Evolutionary conservation across 2,797 vertebrate genomes (phyloP), one percentile per base, ranked within the genome.

Genomic region (Galago senegalensis): DNA sequence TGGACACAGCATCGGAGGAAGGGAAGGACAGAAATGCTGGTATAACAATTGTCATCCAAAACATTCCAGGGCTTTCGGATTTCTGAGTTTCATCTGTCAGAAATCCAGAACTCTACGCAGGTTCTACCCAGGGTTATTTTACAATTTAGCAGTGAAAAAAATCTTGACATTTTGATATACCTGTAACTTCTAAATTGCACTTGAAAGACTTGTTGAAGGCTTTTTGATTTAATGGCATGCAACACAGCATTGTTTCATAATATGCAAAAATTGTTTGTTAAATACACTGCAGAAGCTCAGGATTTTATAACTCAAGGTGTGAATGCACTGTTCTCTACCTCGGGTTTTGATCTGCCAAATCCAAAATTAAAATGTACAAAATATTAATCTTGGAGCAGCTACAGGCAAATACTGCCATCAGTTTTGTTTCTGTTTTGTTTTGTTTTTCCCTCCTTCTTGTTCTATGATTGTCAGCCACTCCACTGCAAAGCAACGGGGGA

Each of bases 181-280:
- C 20, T 88, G 40, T 94, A 91, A 20, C 90, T 21, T 93, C 85
- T 93, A 96, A 76, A 97, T 79, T 85, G 92, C 20, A 2, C n/a
- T 87, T 91, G 43, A 79, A 97, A 95, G 65, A 89, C 83, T 97
- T 93, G 93, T 29, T 88, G 31, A 95, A 93, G 96, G 94, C 75
- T 93, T 97, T 96, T 94, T 92, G 87, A 97, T 95, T 96, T 96
- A 5, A 86, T 69, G 91, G 87, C 95, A 97, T 0, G 31, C 87
- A 96, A 96, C 92, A 93, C 8, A 37, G 83, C 92, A 95, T 89
- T 73, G 86, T 97, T 97, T 97, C 80, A 87, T 72, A 96, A 95
- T 96, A 93, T 13, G 92, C 91, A 97, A 97, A 97, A 96, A 89
- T 67, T 97, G 86, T 97, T 97, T 97, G 87, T 96, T 94, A 96